These are phyloP conservation scores for Periophthalmus magnuspinnatus DNA, from an alignment of 2,797 vertebrate genomes.

Conservation along the genomic window DNA sequence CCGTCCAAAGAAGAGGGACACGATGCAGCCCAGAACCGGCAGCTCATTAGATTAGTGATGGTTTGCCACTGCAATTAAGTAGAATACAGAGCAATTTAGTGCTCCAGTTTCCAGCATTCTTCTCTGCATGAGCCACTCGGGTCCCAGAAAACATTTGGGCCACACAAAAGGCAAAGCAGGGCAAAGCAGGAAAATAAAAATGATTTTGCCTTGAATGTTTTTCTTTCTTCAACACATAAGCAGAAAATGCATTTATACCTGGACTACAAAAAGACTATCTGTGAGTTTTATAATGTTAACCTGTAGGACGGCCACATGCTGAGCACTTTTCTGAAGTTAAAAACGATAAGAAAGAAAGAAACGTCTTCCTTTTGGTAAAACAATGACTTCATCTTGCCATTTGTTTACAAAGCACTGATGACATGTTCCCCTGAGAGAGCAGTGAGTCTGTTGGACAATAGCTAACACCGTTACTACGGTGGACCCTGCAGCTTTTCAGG, in stretches of 20 bases:
- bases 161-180: constrained; percentile 29
- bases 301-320: constrained; percentile 4
- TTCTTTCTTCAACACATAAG: constrained; percentile 9
- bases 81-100: constrained; percentile 58
- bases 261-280: constrained; percentile 10
- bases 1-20: constrained; percentile 52
- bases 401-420: constrained; percentile 59
- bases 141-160: constrained; percentile 47
- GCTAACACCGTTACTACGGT: constrained; percentile 58
- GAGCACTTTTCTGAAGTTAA: constrained; percentile 13
- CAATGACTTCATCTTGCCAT: constrained; percentile 58
- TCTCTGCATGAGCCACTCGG: constrained; percentile 51
- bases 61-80: constrained; percentile 79
- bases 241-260: constrained; percentile 15
- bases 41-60: constrained; percentile 82
- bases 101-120: constrained; percentile 76
- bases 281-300: constrained; percentile 7
- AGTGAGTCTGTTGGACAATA: constrained; percentile 52
- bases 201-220: constrained; percentile 14
- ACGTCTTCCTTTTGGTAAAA: constrained; percentile 30
- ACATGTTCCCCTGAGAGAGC: constrained; percentile 49
- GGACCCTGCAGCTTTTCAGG: constrained; percentile 52
- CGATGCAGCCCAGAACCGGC: constrained; percentile 51
- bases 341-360: constrained; percentile 17
- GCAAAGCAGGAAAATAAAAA: constrained; percentile 18